A percentile compares a stretch with the other conserved stretches of the same genome.
These are phyloP conservation scores for Sminthurinus signatus DNA, from an alignment of 1,140 invertebrate species.

Conservation along the genomic window DNA sequence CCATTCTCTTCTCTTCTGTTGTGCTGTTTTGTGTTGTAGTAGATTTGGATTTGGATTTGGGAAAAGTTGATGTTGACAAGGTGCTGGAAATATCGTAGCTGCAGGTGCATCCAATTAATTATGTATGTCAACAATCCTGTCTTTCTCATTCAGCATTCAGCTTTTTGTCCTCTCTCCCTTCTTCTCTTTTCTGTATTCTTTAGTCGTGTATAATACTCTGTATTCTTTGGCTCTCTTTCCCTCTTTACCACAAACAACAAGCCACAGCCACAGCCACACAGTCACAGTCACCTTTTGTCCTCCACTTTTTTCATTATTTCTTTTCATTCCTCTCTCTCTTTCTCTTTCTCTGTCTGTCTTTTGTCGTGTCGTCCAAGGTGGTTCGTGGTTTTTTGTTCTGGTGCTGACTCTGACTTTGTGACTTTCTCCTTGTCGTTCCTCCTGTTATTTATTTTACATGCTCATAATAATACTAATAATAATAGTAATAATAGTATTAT, in stretches of 20 bases:
- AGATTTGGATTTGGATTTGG: not conserved
- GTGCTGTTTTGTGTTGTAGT: too few species aligned
- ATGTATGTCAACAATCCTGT: constrained; percentile 21
- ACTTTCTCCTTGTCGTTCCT: constrained; percentile 1
- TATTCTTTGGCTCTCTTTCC: constrained; percentile 9
- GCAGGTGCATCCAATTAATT: constrained; percentile 35
- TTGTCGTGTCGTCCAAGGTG: too few species aligned
- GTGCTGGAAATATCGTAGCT: constrained; percentile 21
- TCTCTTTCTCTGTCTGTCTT: not conserved
- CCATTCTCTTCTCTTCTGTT: too few species aligned
- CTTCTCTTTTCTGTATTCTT: not conserved
- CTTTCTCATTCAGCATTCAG: not conserved
- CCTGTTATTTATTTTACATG: too few species aligned
- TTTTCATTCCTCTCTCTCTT: not conserved
- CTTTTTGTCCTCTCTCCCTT: not conserved
- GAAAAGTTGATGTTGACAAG: constrained; percentile 7
- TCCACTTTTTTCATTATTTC: not conserved
- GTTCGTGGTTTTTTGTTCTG: too few species aligned
- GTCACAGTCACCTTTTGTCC: constrained; percentile 10
- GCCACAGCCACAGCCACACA: constrained; percentile 9
- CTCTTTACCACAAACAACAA: constrained; percentile 13
- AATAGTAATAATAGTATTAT: not conserved
- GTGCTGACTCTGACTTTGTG: constrained; percentile 2
- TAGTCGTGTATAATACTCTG: not conserved
- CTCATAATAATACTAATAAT: too few species aligned